These are phyloP conservation scores for Cantharis flavilabris DNA, from an alignment of 2,888 invertebrate species.

Conservation along the genomic window DNA sequence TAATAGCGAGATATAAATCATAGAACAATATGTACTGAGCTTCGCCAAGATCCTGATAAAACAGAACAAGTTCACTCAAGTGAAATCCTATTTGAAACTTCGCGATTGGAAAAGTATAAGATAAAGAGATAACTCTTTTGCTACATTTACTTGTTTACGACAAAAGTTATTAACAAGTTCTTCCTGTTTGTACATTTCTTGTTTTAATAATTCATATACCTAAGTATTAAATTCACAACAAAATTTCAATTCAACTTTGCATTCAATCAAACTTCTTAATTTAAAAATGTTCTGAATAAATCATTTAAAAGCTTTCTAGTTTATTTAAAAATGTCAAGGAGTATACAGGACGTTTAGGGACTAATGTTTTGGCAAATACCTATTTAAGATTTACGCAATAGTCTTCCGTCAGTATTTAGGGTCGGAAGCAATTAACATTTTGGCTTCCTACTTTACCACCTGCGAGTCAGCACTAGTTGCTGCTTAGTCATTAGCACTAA, in stretches of 20 bases:
- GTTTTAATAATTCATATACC: conserved; percentile 25
- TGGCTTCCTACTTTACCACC: too few species aligned
- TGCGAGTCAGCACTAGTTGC: too few species aligned
- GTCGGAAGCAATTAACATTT: too few species aligned
- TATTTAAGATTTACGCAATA: too few species aligned
- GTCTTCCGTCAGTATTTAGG: too few species aligned
- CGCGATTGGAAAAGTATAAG: conserved; percentile 41
- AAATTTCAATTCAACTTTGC: not conserved
- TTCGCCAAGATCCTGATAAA: conserved; percentile 40
- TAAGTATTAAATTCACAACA: not conserved
- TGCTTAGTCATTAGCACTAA: too few species aligned
- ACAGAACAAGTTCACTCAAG: conserved; percentile 40
- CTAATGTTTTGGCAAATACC: too few species aligned
- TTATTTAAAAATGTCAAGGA: not conserved
- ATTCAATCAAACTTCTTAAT: not conserved
- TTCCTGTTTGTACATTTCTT: conserved; percentile 14
- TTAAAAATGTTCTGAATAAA: not conserved
- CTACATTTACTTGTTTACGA: conserved; percentile 30
- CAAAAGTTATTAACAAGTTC: conserved; percentile 31
- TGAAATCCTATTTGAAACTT: conserved; percentile 44
- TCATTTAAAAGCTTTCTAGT: not conserved
- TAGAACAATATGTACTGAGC: conserved; percentile 44
- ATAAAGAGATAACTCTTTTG: conserved; percentile 27
- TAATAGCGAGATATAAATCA: conserved; percentile 48
- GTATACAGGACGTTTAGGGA: not conserved